Percentiles rank a stretch among this genome's conserved stretches.
Evolutionary conservation across 2,113 vertebrate species (phyloP).

Genomic region (Brachyhypopomus gauderio): DNA sequence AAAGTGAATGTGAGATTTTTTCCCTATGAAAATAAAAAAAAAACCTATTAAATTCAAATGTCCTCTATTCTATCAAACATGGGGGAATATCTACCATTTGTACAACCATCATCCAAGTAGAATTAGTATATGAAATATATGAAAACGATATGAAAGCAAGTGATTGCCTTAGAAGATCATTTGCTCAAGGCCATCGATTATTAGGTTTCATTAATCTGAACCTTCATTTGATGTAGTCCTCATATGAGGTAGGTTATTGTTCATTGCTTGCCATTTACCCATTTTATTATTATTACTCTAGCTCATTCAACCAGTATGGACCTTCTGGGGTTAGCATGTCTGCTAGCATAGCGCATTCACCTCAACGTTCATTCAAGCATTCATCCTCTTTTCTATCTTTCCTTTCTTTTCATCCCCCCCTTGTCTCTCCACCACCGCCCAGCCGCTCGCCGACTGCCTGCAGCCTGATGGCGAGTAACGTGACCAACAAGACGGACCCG

Average conservation of each 20-base stretch:
- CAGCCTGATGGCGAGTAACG: slow-evolving; percentile 85
- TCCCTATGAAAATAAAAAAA: too few species aligned
- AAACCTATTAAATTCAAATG: too few species aligned
- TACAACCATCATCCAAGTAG: too few species aligned
- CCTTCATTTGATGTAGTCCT: not conserved
- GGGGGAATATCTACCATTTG: too few species aligned
- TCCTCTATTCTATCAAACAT: too few species aligned
- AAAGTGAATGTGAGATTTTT: too few species aligned
- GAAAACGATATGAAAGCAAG: too few species aligned
- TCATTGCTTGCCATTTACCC: too few species aligned
- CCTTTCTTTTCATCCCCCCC: not conserved
- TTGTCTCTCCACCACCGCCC: not conserved
- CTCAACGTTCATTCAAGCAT: slow-evolving; percentile 1
- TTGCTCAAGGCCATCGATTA: not conserved
- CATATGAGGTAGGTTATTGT: slow-evolving; percentile 1
- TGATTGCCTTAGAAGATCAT: not conserved
- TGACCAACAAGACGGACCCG: slow-evolving; percentile 91
- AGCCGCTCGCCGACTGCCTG: slow-evolving; percentile 60
- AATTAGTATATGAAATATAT: too few species aligned
- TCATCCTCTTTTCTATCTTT: slow-evolving; percentile 6
- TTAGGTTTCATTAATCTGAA: too few species aligned
- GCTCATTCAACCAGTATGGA: not conserved
- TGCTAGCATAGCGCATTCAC: not conserved
- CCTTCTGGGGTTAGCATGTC: not conserved
- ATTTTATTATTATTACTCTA: not conserved